Evolutionary conservation across 2,888 invertebrate species (phyloP), one percentile per base, ranked within the genome.

Genomic region (Zhuqinia jingwanae): DNA sequence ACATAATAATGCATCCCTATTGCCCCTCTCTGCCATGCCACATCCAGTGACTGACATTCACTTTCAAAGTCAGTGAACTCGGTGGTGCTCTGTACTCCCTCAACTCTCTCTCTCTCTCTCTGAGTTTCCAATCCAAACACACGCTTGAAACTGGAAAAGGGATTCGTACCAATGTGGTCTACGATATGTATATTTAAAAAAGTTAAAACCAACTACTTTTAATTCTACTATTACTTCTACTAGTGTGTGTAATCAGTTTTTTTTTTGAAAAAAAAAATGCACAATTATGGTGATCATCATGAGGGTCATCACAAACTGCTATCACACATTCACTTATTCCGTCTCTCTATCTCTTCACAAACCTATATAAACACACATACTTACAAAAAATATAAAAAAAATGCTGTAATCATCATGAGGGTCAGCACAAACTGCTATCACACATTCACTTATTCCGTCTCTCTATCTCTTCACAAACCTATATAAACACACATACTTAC

Each of bases 51-150:
- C 68, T 47, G 47, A 70, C 70, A 70, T 50, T 47, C 70, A 22
- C 15, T 70, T 68, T 70, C 17, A 25, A 25, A 70, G 70, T 70
- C 70, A 70, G 70, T 70, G 70, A 70, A 47, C 70, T 47, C 25
- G n/a, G n/a, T n/a, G n/a, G n/a, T n/a, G n/a, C n/a, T n/a, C n/a
- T n/a, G n/a, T 45, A 42, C 45, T 68, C 68, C 22, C 45, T 45
- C 68, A 13, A 68, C 20, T 45, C 0, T 20, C 13, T 22, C n/a
- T 36, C 3, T 8, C 8, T 36, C 8, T 36, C 36, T 36, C 36
- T 8, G 3, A 36, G 36, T n/a, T 2, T 50, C n/a, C 50, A 50
- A 50, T 50, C 2, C n/a, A n/a, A n/a, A 50, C n/a, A 8, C 36
- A 36, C 3, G 36, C 36, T 36, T 36, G 36, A 42, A 42, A 42